Evolutionary conservation across 2,113 vertebrate species (phyloP).

Genomic region (Coptodon rendalli): DNA sequence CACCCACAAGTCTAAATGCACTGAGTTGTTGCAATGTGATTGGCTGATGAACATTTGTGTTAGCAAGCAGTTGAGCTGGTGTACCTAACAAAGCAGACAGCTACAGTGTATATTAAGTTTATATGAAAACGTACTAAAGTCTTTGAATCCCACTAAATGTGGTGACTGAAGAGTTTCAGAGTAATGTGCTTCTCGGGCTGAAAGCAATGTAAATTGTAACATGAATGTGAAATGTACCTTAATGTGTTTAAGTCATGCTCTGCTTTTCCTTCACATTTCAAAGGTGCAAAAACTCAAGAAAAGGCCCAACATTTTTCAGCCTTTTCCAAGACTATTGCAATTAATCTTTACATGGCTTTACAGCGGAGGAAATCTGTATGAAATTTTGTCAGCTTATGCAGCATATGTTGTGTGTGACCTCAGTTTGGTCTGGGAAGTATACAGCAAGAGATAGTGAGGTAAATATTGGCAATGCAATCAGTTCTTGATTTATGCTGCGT

Average conservation of each 20-base stretch:
- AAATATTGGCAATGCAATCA: conserved; percentile 17
- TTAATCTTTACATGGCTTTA: conserved; percentile 1
- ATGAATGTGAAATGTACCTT: not conserved
- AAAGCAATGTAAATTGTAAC: not conserved
- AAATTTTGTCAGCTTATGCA: not conserved
- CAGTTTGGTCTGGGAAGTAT: not conserved
- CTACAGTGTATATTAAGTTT: not conserved
- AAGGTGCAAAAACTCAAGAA: not conserved
- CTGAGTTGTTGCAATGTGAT: not conserved
- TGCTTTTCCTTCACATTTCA: not conserved
- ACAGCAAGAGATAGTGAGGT: conserved; percentile 25
- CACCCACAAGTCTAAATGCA: not conserved
- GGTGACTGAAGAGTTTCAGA: conserved; percentile 10
- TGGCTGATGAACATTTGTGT: not conserved
- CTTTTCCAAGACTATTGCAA: not conserved
- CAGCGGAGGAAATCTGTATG: not conserved
- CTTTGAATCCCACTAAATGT: not conserved
- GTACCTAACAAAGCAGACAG: not conserved
- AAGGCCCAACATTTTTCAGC: not conserved
- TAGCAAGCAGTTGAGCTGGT: not conserved
- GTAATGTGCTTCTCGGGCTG: not conserved
- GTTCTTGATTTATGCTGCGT: conserved; percentile 8
- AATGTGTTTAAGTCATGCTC: not conserved
- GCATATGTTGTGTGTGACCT: not conserved
- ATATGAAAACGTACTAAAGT: not conserved